Base-by-base conservation (phyloP, 2,888 invertebrate species). In the Eupsilia transversa region DNA sequence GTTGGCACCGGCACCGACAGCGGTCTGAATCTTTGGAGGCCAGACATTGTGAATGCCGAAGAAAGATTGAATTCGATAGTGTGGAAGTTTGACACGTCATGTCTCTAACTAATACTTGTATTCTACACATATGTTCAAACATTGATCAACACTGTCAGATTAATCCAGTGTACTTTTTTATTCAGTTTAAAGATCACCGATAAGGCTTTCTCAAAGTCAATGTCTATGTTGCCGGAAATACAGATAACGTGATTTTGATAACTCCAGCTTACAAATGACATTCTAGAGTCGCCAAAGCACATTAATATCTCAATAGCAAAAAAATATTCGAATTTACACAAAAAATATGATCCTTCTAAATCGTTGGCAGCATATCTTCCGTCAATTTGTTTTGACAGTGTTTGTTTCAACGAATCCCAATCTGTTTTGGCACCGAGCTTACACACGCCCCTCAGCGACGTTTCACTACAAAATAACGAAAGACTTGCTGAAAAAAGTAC, bases 381-480 rank as follows among this genome's bases (percentile, higher is more conserved):
- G 59, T 77, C 70, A 56, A 77, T 83, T 86, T 75, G 77, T 84
- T 80, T 52, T 77, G 82, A 84, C 72, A 79, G 67, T 79, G 70
- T 79, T 86, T 72, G 74, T 60, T 73, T 52, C 66, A 35, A 72
- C 70, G 49, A 60, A 59, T 79, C 66, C 56, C 66, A 74, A 77
- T 74, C 57, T 66, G 73, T 86, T 82, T 84, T 87, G 86, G 82
- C 80, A 86, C 75, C 30, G 20, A 54, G n/a, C 59, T 73, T 52
- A 74, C 57, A 49, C 66, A 61, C 72, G 52, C 46, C 52, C 56
- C 57, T 73, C 64, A 72, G 68, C 64, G 72, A 77, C 66, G 64
- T 54, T 56, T 56, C 66, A 66, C 60, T 63, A 65, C 56, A 67
- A 64, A 74, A 85, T 75, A 82, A 72, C 70, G 69, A 76, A 79